phyloP scores from a whole-genome alignment of 2,888 invertebrate genomes.

The Dermolepida albohirtum region DNA sequence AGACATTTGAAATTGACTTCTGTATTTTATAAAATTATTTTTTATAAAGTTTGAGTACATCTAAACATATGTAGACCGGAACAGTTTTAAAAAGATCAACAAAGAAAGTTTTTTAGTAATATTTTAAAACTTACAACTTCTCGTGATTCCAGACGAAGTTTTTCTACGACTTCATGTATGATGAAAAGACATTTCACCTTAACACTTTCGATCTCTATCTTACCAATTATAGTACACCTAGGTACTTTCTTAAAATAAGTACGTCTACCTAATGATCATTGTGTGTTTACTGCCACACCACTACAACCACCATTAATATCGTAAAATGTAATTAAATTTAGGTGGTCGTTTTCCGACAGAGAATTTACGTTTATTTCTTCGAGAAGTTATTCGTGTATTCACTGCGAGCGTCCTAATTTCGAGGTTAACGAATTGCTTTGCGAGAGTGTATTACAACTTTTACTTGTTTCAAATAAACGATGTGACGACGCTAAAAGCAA shows the following conservation, averaged over 20 bases:
- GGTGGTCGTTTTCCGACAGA: constrained; percentile 19
- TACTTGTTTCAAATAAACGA: constrained; percentile 38
- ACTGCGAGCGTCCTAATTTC: constrained; percentile 27
- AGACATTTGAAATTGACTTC: no score
- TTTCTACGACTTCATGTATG: no score
- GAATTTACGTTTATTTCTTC: constrained; percentile 31
- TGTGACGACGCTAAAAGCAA: constrained; percentile 23
- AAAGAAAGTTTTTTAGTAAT: no score
- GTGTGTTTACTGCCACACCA: constrained; percentile 17
- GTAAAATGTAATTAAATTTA: constrained; percentile 34
- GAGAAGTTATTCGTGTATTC: constrained; percentile 33
- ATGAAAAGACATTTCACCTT: no score
- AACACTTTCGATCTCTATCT: constrained; percentile 9
- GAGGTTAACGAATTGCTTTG: constrained; percentile 37
- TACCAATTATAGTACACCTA: not conserved
- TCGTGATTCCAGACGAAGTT: no score
- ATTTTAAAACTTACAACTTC: no score
- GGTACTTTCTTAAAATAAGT: constrained; percentile 24
- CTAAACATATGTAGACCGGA: no score
- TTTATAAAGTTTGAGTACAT: no score
- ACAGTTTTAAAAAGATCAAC: no score
- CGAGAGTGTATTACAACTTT: constrained; percentile 34
- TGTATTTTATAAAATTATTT: no score
- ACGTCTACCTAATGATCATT: constrained; percentile 22
- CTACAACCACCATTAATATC: constrained; percentile 28